Conservation (phyloP, 2,113 vertebrate species). For the Jacana jacana region DNA sequence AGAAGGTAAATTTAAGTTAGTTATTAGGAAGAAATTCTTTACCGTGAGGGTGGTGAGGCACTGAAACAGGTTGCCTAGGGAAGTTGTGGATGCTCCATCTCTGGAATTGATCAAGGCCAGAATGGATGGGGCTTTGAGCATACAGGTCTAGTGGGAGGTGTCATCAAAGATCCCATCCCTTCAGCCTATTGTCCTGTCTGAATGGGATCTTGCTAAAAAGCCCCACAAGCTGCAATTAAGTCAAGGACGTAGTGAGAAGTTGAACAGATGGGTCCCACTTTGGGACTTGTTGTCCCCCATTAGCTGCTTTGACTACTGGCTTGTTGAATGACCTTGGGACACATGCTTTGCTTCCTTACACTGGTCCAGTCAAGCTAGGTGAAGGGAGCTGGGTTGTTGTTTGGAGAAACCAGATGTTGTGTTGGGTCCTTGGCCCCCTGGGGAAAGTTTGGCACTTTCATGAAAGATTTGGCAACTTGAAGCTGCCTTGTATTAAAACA, state of each 20-base stretch:
- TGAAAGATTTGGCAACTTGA: neutral
- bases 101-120: neutral
- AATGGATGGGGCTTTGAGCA: neutral
- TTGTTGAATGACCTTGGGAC: neutral
- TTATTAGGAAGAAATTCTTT: neutral
- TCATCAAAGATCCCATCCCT: neutral
- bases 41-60: neutral
- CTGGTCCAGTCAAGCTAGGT: fast-evolving
- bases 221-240: neutral
- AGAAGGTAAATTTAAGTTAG: neutral
- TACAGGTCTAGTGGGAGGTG: neutral
- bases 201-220: neutral
- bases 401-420: neutral
- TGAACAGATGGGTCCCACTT: neutral
- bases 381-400: neutral
- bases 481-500: neutral
- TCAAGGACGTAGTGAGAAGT: neutral
- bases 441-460: neutral
- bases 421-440: neutral
- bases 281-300: neutral
- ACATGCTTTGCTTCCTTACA: neutral
- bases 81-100: neutral
- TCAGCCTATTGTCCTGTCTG: neutral
- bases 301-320: neutral
- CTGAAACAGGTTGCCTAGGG: neutral